phyloP scores from a whole-genome alignment of 2,113 vertebrate species.

The Rhegmatorhina hoffmannsi region DNA sequence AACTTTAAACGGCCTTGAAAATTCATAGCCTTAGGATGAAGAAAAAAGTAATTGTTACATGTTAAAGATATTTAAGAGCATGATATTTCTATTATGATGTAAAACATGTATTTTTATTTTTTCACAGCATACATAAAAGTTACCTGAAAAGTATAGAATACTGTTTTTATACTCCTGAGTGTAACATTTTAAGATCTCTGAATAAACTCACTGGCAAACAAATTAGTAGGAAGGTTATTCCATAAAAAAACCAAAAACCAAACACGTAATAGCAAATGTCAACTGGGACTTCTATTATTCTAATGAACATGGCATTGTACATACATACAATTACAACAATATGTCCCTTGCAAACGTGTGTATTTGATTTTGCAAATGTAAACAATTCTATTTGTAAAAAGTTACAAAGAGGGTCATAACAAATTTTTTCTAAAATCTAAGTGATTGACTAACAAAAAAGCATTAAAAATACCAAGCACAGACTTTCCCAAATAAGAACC shows the following conservation, averaged over 20 bases:
- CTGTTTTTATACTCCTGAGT: background rate
- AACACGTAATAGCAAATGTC: background rate
- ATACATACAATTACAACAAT: background rate
- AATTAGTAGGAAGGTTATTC: background rate
- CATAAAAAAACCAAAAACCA: background rate
- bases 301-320: background rate
- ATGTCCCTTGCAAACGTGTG: background rate
- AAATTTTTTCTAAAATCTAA: background rate
- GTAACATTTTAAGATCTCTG: background rate
- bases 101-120: background rate
- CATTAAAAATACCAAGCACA: background rate
- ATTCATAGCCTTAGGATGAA: constrained; percentile 81
- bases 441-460: background rate
- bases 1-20: constrained; percentile 87
- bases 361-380: background rate
- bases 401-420: background rate
- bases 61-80: background rate
- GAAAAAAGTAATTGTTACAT: background rate
- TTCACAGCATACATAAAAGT: background rate
- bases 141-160: background rate
- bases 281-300: background rate
- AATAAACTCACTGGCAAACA: background rate
- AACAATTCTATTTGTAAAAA: background rate
- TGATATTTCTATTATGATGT: background rate
- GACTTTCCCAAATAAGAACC: background rate